phyloP scores from a whole-genome alignment of 2,797 vertebrate species.

The Coluber constrictor region DNA sequence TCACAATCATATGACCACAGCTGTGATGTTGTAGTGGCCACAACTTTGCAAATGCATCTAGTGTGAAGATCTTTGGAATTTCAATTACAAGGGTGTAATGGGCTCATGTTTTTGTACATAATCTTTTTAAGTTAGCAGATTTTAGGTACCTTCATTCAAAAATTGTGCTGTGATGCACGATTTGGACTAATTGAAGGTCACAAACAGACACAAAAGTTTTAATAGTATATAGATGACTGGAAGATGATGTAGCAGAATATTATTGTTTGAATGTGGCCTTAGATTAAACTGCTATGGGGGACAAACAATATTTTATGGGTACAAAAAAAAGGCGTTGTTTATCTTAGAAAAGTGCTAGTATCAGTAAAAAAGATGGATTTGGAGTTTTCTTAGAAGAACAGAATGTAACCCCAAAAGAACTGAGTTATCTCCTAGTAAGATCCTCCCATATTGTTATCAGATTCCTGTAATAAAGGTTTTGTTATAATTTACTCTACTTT shows the following conservation, averaged over 20 bases:
- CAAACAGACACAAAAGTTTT: background rate
- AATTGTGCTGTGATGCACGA: background rate
- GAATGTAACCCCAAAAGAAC: background rate
- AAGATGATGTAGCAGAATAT: background rate
- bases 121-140: background rate
- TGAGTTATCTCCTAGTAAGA: background rate
- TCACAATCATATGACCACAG: background rate
- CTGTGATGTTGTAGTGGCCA: background rate
- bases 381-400: background rate
- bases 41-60: background rate
- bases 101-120: background rate
- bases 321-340: background rate
- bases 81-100: background rate
- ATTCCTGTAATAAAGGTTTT: background rate
- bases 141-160: background rate
- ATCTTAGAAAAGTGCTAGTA: background rate
- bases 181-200: background rate
- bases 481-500: background rate
- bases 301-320: background rate
- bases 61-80: background rate
- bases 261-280: background rate
- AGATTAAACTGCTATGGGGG: background rate
- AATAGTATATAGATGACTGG: background rate
- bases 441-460: background rate
- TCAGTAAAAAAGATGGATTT: background rate